phyloP scores from a whole-genome alignment of 2,797 vertebrate species.

The Enteromius treurensis region DNA sequence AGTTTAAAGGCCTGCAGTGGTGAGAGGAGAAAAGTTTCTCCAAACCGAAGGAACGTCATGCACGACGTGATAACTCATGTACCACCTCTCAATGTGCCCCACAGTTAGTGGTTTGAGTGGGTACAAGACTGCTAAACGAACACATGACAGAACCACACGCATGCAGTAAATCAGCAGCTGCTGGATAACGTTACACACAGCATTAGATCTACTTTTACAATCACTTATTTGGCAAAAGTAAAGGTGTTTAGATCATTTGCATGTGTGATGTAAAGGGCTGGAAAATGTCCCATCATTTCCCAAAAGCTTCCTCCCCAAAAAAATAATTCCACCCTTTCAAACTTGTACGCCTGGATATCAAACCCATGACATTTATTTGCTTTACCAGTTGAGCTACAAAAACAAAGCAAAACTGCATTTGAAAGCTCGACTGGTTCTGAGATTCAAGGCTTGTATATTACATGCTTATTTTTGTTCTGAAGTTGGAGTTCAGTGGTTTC shows the following conservation, averaged over 20 bases:
- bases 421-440: not conserved
- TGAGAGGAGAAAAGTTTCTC: constrained; percentile 39
- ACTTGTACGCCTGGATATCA: not conserved
- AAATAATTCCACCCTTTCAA: not conserved
- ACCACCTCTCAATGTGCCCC: constrained; percentile 71
- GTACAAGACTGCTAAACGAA: constrained; percentile 80
- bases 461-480: not conserved
- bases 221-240: not conserved
- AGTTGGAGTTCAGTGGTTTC: not conserved
- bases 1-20: constrained; percentile 34
- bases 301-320: not conserved
- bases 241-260: not conserved
- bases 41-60: constrained; percentile 27
- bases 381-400: constrained; percentile 1
- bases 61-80: constrained; percentile 65
- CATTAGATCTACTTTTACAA: not conserved
- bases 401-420: not conserved
- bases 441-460: not conserved
- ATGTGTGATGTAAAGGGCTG: not conserved
- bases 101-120: constrained; percentile 78
- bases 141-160: constrained; percentile 79
- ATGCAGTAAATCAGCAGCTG: constrained; percentile 68
- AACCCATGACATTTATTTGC: not conserved
- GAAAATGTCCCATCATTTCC: not conserved
- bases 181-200: constrained; percentile 71